Percentiles rank a stretch among this genome's conserved stretches.
These are phyloP conservation scores for Candoia aspera DNA, from an alignment of 2,113 vertebrate species.

Conservation along the genomic window DNA sequence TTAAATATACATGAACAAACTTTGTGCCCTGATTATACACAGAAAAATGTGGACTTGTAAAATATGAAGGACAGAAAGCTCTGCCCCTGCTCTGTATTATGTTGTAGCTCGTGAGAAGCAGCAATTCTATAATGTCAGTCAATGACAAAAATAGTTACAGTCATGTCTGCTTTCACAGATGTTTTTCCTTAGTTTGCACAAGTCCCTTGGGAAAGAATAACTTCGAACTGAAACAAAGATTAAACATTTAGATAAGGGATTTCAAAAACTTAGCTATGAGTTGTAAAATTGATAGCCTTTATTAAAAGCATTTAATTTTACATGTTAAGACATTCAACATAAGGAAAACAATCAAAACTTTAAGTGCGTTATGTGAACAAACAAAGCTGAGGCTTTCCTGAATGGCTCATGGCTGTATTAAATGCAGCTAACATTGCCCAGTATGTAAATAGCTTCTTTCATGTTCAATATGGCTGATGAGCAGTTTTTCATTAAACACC, in stretches of 20 bases:
- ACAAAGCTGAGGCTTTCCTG: conserved; percentile 1
- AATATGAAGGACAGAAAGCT: background rate
- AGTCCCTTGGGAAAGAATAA: conserved; percentile 28
- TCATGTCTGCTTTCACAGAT: conserved; percentile 27
- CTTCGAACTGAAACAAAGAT: conserved; percentile 53
- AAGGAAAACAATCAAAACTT: conserved; percentile 39
- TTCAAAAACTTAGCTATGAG: conserved; percentile 36
- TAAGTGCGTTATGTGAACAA: conserved; percentile 8
- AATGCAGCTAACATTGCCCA: conserved; percentile 11
- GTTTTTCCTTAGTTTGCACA: conserved; percentile 21
- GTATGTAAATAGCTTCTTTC: background rate
- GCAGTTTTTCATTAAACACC: background rate
- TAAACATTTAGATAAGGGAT: conserved; percentile 18
- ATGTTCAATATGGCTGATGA: background rate
- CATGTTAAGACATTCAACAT: background rate
- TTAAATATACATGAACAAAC: conserved; percentile 24
- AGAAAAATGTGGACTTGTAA: background rate
- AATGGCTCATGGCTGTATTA: background rate
- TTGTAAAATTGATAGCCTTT: conserved; percentile 51
- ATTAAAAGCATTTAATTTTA: conserved; percentile 27
- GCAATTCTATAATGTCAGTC: background rate
- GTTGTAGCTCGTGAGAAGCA: background rate
- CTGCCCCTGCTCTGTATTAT: background rate
- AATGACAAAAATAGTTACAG: conserved; percentile 1
- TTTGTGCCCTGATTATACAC: background rate